Evolutionary conservation across 1,140 invertebrate species (phyloP), one percentile per base, ranked within the genome.

Genomic region (Heliconius himera): DNA sequence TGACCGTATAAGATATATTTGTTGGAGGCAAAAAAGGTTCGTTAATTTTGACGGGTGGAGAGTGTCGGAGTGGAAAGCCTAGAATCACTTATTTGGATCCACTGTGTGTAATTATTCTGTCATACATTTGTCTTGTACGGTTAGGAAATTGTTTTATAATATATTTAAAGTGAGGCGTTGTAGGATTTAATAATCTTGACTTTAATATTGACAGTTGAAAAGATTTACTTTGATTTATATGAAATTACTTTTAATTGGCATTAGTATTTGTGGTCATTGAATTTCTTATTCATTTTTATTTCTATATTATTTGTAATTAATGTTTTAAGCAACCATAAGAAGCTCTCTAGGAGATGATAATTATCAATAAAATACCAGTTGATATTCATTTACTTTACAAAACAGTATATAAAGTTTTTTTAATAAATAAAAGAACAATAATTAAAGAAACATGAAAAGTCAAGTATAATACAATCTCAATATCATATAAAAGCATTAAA

Each of bases 31-130:
- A 88, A 88, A 91, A 89, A 91, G 84, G 90, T 88, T 88, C 89
- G 88, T 93, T 92, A 92, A 93, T 92, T 91, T 91, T 88, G 87
- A 90, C 89, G 89, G 86, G 92, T 93, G 83, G 87, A 88, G 87
- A 91, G 88, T 92, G 90, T 93, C 89, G 88, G 90, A 90, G 91
- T 89, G 91, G 93, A 92, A 86, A 90, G 89, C 87, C 86, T 90
- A 89, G 84, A 85, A 89, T 87, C 83, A 79, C 84, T 92, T 92
- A 90, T 93, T 91, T 90, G 85, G 85, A 92, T 90, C 89, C 91
- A 91, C 87, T 74, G 85, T 87, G 78, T 81, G 88, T 93, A 93
- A 93, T 93, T 92, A 92, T 87, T 82, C 77, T 79, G 80, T 86
- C 76, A 77, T 81, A 79, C 81, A 77, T 84, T 84, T 84, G 76